Conservation (phyloP, 2,888 invertebrate species). For the Eupelmus urozonus region DNA sequence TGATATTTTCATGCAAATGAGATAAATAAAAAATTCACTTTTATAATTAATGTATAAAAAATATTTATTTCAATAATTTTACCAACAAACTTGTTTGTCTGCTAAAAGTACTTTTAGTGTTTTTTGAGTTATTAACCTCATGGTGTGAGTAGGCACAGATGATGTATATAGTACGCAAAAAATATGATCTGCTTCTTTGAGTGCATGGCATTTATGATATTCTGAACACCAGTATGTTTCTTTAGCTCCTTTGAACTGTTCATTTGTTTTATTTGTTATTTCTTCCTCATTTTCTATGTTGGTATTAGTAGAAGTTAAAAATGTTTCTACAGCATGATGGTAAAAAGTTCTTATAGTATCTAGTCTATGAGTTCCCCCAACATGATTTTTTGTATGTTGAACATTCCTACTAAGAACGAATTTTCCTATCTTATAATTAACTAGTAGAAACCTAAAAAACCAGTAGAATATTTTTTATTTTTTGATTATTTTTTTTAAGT, state of each 20-base stretch:
- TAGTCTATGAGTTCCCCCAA: constrained; percentile 83
- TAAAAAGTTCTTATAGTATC: constrained; percentile 88
- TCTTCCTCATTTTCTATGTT: constrained; percentile 58
- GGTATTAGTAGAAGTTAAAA: constrained; percentile 69
- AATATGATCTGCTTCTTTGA: constrained; percentile 82
- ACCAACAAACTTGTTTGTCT: constrained; percentile 87
- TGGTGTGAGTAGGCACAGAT: constrained; percentile 86
- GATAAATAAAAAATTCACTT: constrained; percentile 38
- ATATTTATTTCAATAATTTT: constrained; percentile 63
- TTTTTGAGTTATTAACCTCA: constrained; percentile 85
- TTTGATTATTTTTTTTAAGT: too few species aligned
- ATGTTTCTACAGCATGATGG: constrained; percentile 82
- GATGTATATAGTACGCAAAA: constrained; percentile 87
- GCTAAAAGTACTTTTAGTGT: constrained; percentile 81
- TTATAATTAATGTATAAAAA: constrained; percentile 35
- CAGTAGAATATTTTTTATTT: too few species aligned
- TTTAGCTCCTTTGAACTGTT: constrained; percentile 73
- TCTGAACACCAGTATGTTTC: constrained; percentile 92
- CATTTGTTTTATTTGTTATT: constrained; percentile 33
- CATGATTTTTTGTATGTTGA: constrained; percentile 81
- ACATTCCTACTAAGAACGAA: constrained; percentile 86
- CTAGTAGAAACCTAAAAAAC: constrained; percentile 81
- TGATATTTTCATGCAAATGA: constrained; percentile 36
- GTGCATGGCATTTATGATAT: constrained; percentile 90
- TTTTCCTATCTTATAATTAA: constrained; percentile 83